Evolutionary conservation across 1,140 invertebrate species (phyloP), one percentile per base, ranked within the genome.

Genomic region (Ceratosolen fusciceps): DNA sequence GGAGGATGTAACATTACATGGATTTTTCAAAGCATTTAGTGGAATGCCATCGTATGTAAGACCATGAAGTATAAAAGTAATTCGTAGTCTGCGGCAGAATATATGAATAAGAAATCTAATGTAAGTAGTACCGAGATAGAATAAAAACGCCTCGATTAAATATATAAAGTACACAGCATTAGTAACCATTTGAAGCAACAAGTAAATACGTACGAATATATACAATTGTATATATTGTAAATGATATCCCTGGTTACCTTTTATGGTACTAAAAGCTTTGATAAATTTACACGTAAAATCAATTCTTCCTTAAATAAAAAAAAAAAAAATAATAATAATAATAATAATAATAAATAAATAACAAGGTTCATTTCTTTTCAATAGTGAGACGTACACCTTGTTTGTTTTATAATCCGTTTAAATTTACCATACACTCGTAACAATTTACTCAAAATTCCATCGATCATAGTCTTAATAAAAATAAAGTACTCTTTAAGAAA

Each of bases 401-500:
- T 79, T 74, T 74, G 77, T 14, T 72, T 65, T 54, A 52, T 71
- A 62, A 52, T 67, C 10, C 49, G 16, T 74, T 72, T 74, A 29
- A 74, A 74, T 73, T 56, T 21, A 43, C 9, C 72, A 79, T 31
- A 65, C 72, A 80, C 58, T 52, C 73, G 70, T 80, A 75, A 79
- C 21, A 71, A 80, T 75, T 68, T 73, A 37, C 47, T 72, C 67
- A 43, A 72, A 76, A 76, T 76, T 76, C 29, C 43, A 65, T 72
- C 68, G 67, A 72, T 76, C 39, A 72, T 77, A 80, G 54, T 76
- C n/a, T 76, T 76, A 72, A 72, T 76, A 80, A 80, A 80, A 80
- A 80, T 80, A 80, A 80, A 80, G 68, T 80, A 77, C 68, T 80
- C 74, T 76, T 80, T 70, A 72, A 72, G 31, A 67, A 80, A 70